Percentiles rank a stretch among this genome's conserved stretches.
phyloP scores from a whole-genome alignment of 2,113 vertebrate genomes.

The Zapus hudsonius region DNA sequence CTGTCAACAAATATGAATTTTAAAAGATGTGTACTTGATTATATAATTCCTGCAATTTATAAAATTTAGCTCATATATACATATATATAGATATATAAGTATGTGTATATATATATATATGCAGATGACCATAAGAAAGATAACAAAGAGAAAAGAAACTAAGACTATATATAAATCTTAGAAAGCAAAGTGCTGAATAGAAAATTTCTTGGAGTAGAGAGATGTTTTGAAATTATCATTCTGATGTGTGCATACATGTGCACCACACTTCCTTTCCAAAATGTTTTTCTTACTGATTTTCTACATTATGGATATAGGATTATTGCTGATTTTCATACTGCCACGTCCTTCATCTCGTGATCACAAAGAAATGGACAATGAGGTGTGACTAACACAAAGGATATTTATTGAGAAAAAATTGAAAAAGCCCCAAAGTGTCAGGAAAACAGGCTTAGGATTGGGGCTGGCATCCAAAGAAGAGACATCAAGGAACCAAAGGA shows the following conservation, averaged over 20 bases:
- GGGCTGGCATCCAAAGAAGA: no score
- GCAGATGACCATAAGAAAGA: neutral
- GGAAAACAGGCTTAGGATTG: no score
- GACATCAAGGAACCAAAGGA: no score
- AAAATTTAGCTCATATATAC: neutral
- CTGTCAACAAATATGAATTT: neutral
- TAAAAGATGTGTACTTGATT: neutral
- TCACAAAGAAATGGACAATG: no score
- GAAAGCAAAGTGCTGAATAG: neutral
- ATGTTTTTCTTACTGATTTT: neutral
- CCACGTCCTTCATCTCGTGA: no score
- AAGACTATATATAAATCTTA: neutral
- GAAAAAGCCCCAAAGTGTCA: no score
- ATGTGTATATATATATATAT: neutral
- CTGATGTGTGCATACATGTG: neutral
- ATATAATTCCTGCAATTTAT: neutral
- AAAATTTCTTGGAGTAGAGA: neutral
- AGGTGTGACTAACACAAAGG: no score
- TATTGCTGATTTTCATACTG: no score
- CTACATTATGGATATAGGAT: neutral
- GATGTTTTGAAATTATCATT: neutral
- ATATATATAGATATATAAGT: no score
- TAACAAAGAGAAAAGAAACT: neutral
- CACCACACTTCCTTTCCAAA: neutral
- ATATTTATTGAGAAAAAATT: no score